Conservation (phyloP, 2,797 vertebrate genomes). For the Darevskia nairensis region DNA sequence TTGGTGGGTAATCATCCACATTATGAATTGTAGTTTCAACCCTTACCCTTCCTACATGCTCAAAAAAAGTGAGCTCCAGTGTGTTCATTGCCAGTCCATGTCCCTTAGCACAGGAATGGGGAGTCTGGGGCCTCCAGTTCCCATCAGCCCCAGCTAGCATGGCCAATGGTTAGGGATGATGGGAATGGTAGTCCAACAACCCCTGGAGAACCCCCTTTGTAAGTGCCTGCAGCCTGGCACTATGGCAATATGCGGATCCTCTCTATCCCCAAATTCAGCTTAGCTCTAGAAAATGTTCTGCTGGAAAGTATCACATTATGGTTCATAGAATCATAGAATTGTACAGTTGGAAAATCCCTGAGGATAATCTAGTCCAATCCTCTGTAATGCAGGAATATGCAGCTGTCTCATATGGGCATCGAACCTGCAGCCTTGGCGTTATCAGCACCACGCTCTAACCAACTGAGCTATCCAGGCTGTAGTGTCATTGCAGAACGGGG, state of each 20-base stretch:
- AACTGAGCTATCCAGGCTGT: background rate
- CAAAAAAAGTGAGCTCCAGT: background rate
- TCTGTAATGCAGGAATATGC: too few species aligned
- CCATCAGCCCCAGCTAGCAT: too few species aligned
- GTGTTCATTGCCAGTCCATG: background rate
- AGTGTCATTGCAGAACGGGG: background rate
- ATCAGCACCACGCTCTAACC: too few species aligned
- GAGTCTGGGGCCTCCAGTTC: too few species aligned
- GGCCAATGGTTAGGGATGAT: too few species aligned
- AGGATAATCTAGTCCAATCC: too few species aligned
- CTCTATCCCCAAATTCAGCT: background rate
- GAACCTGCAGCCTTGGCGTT: too few species aligned
- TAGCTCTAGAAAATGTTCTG: background rate
- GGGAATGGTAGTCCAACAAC: too few species aligned
- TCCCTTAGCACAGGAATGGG: background rate
- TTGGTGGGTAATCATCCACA: background rate
- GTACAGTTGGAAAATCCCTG: too few species aligned
- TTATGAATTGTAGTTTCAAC: background rate
- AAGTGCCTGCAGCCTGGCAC: too few species aligned
- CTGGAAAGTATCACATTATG: background rate
- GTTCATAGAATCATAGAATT: background rate
- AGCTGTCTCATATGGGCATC: too few species aligned
- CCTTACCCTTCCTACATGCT: background rate
- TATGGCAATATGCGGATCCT: background rate
- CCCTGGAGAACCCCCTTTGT: too few species aligned